A percentile compares a stretch with the other conserved stretches of the same genome.
Conservation (phyloP, 2,888 invertebrate species). For the Oligia strigilis region DNA sequence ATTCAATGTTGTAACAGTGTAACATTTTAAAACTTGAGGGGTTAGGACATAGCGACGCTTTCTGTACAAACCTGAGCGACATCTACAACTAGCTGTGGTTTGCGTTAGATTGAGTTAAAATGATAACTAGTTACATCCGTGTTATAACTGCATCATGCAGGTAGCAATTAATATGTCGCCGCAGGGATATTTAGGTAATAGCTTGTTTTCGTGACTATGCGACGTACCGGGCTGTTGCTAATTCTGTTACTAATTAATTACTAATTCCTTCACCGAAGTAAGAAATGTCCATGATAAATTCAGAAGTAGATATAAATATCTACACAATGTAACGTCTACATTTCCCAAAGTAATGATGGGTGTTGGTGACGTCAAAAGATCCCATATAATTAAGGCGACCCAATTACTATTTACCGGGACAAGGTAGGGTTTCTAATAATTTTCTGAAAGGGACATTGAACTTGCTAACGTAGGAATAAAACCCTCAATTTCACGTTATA, state of each 20-base stretch:
- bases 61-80: neutral
- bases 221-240: neutral
- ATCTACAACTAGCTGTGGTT: neutral
- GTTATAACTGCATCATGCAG: constrained; percentile 22
- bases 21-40: too few relatives aligned
- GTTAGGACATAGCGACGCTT: too few relatives aligned
- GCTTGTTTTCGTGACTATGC: constrained; percentile 21
- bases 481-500: neutral
- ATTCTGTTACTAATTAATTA: neutral
- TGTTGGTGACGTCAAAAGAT: neutral
- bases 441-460: neutral
- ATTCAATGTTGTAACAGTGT: too few relatives aligned
- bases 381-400: neutral
- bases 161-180: constrained; percentile 39
- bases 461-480: constrained; percentile 6
- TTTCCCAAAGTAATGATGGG: neutral
- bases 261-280: neutral
- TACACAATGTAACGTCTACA: neutral
- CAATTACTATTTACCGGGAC: constrained; percentile 18
- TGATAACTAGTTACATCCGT: constrained; percentile 25
- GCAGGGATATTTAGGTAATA: constrained; percentile 40
- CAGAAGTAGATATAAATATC: neutral
- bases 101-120: constrained; percentile 21
- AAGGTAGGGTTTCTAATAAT: neutral
- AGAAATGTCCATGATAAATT: neutral